Evolutionary conservation across 2,797 vertebrate species (phyloP), one percentile per base, ranked within the genome.

Genomic region (Steatocranus sp.): DNA sequence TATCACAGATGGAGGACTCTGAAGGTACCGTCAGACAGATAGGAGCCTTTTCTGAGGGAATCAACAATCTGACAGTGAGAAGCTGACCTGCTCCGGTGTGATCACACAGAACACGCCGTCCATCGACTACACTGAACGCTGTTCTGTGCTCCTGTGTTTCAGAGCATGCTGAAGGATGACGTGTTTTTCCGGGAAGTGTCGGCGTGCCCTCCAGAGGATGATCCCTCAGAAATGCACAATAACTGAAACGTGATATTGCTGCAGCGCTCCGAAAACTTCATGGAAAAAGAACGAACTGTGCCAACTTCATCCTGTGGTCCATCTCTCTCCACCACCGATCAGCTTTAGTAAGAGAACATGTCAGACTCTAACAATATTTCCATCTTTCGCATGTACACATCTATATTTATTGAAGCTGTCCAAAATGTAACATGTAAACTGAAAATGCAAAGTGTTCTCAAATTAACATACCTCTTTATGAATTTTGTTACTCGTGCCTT

Each of bases 121-220:
- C 43, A 32, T n/a, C 18, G 3, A 17, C 12, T n/a, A 15, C 51
- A 20, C 23, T n/a, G 3, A 76, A 46, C 8, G n/a, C 41, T 30
- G 4, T 48, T 30, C 15, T 73, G 10, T 48, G 6, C 14, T 30
- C 8, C 5, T 87, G 70, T 83, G 70, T 84, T 95, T 23, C 89
- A 99, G 98, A 98, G 97, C 95, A 99, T 99, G 98, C 83, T 99
- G 82, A 98, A 98, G 88, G 98, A 98, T 23, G 98, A 99, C 0
- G 97, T 97, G 81, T 96, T 98, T 89, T 97, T 98, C 83, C 96
- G 75, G 56, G 97, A 98, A 83, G 92, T 96, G 49, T 92, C 96
- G 0, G 89, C 94, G 25, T 53, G 89, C 68, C 97, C 97, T 11
- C 94, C 95, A 1, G 96, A 97, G 63, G 89, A 93, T 82, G 96